Evolutionary conservation across 2,113 vertebrate species (phyloP).

Genomic region (Lota lota): DNA sequence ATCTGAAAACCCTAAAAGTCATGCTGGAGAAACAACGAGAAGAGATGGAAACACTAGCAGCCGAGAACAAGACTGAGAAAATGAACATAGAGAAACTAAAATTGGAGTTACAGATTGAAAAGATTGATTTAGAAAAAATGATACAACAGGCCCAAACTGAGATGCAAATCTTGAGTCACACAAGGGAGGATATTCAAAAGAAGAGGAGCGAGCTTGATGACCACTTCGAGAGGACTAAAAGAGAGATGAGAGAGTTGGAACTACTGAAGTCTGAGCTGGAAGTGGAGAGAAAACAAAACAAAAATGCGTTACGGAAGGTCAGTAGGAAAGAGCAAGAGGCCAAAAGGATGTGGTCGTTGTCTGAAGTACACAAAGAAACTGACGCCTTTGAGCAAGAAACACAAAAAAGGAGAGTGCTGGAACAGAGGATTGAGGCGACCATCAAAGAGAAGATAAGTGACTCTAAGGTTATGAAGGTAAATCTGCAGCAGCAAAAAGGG

Average conservation of each 20-base stretch:
- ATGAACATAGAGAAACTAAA: conserved; percentile 25
- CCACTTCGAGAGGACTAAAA: conserved; percentile 13
- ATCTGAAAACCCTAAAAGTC: conserved; percentile 25
- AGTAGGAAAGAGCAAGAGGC: conserved; percentile 22
- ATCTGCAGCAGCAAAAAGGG: conserved; percentile 17
- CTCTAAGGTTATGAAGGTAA: conserved; percentile 38
- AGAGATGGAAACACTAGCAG: conserved; percentile 12
- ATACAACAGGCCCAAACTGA: not conserved
- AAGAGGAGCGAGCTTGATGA: conserved; percentile 24
- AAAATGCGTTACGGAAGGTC: conserved; percentile 12
- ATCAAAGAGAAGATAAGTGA: conserved; percentile 25
- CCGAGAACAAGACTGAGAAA: conserved; percentile 17
- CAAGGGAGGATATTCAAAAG: not conserved
- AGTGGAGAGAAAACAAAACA: conserved; percentile 27
- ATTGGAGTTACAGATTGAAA: conserved; percentile 20
- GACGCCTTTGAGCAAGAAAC: too few relatives aligned
- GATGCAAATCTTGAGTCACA: conserved; percentile 9
- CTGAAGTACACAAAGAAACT: conserved; percentile 24
- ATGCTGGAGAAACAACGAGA: conserved; percentile 30
- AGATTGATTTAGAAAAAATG: conserved; percentile 3
- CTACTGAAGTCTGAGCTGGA: conserved; percentile 34
- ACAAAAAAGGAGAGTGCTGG: not conserved
- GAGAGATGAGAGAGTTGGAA: conserved; percentile 43
- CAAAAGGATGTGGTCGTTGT: conserved; percentile 11
- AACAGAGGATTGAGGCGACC: not conserved